A percentile compares a stretch with the other conserved stretches of the same genome.
Conservation (phyloP, 2,797 vertebrate genomes). For the Lacerta viridis region DNA sequence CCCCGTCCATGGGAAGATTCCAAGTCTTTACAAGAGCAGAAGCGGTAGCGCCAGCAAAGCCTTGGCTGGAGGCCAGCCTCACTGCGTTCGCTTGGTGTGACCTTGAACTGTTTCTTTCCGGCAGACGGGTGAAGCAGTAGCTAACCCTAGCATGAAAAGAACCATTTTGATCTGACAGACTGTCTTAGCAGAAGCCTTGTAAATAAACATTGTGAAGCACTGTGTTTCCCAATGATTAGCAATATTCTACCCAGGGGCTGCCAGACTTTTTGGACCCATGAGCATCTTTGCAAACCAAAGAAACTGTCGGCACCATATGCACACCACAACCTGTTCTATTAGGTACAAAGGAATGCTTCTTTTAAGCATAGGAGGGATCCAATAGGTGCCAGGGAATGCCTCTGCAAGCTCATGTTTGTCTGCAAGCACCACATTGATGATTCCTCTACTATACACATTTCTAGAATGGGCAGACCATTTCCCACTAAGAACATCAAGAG, state of each 20-base stretch:
- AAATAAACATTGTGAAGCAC: conserved; percentile 39
- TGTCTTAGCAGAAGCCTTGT: conserved; percentile 47
- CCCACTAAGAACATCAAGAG: conserved; percentile 19
- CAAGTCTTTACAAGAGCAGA: conserved; percentile 76
- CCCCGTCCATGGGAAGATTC: conserved; percentile 95
- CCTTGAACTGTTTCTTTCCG: not conserved
- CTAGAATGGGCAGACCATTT: conserved; percentile 60
- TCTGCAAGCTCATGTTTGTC: no score
- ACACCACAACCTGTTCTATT: no score
- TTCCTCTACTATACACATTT: conserved; percentile 33
- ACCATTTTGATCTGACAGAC: conserved; percentile 48
- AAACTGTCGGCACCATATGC: no score
- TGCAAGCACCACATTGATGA: no score
- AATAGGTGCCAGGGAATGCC: no score
- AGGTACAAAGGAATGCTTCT: no score
- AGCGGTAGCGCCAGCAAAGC: conserved; percentile 61
- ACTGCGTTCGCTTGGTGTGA: conserved; percentile 53
- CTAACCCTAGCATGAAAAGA: conserved; percentile 26
- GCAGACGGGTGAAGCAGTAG: conserved; percentile 21
- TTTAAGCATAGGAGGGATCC: no score
- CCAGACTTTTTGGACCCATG: no score
- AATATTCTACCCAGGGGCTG: not conserved
- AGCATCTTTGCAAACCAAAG: no score
- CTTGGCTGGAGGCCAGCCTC: conserved; percentile 68
- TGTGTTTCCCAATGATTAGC: conserved; percentile 50